Evolutionary conservation across 1,140 invertebrate species (phyloP), one percentile per base, ranked within the genome.

Genomic region (Venustaconcha ellipsiformis): DNA sequence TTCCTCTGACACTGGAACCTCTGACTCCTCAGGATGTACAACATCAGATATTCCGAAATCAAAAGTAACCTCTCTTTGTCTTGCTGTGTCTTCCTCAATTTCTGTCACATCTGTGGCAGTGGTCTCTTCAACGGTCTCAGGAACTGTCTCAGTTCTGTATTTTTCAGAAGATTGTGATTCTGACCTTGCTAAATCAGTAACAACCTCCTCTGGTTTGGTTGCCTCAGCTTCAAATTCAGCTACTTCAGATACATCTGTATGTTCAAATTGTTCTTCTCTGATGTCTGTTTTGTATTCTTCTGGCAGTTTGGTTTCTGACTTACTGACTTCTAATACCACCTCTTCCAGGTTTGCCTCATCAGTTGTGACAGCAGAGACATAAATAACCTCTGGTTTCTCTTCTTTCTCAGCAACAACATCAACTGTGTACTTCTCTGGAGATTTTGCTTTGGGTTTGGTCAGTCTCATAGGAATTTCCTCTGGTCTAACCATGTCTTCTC

Each of bases 281-380:
- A 74, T 66, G 48, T 81, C 82, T 62, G 70, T 72, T 63, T 79
- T 72, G 56, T 56, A 80, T 74, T 83, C 78, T 62, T 64, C 72
- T 48, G 80, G 72, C 30, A 71, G 72, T 62, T 66, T 71, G 55
- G 66, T 20, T 23, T 67, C 69, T 48, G 74, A 69, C 18, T 71
- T 14, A 20, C 72, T 68, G 30, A 71, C 79, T 18, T 79, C 76
- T 64, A 72, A 58, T 63, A 65, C 70, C 56, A 64, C 76, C 57
- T 70, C 56, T 62, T 78, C 65, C 26, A 79, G 74, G 4, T 74
- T 48, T 4, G 73, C 64, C 2, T 70, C 78, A 76, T 82, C 82
- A 55, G 66, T 23, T 56, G 57, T 57, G 11, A 65, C 71, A 55
- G 80, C 80, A 14, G 48, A 12, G 26, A 70, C 67, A 14, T 82